Evolutionary conservation across 2,797 vertebrate species (phyloP).

Genomic region (Etheostoma perlongum): DNA sequence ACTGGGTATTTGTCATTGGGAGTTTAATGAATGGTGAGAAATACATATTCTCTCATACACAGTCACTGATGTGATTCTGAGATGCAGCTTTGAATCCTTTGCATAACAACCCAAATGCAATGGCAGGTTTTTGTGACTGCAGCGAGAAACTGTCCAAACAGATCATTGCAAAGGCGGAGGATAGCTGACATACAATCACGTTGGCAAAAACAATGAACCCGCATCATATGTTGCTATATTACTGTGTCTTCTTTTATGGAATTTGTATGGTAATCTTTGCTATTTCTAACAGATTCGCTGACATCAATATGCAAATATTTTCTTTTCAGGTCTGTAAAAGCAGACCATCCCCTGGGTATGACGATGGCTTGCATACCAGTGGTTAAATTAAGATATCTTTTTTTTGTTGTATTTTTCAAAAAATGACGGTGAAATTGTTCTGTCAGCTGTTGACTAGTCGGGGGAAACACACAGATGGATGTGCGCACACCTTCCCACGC

Average conservation of each 20-base stretch:
- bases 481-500: conserved; percentile 47
- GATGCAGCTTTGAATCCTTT: conserved; percentile 33
- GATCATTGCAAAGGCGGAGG: conserved; percentile 34
- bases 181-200: conserved; percentile 33
- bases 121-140: conserved; percentile 37
- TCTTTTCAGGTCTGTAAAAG: neutral
- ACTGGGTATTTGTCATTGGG: conserved; percentile 2
- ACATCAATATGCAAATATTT: conserved; percentile 14
- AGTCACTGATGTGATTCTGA: conserved; percentile 32
- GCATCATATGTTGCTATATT: neutral
- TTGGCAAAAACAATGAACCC: conserved; percentile 36
- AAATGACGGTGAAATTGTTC: conserved; percentile 43
- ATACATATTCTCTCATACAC: neutral
- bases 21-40: conserved; percentile 1
- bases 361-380: neutral
- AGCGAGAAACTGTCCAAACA: conserved; percentile 37
- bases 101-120: conserved; percentile 3
- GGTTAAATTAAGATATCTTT: conserved; percentile 15
- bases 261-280: conserved; percentile 19
- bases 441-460: conserved; percentile 55
- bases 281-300: neutral
- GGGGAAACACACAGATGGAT: conserved; percentile 48
- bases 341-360: neutral
- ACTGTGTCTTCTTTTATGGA: conserved; percentile 11
- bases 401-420: conserved; percentile 16